Evolutionary conservation across 2,888 invertebrate species (phyloP).

Genomic region (Tetropium fuscum): DNA sequence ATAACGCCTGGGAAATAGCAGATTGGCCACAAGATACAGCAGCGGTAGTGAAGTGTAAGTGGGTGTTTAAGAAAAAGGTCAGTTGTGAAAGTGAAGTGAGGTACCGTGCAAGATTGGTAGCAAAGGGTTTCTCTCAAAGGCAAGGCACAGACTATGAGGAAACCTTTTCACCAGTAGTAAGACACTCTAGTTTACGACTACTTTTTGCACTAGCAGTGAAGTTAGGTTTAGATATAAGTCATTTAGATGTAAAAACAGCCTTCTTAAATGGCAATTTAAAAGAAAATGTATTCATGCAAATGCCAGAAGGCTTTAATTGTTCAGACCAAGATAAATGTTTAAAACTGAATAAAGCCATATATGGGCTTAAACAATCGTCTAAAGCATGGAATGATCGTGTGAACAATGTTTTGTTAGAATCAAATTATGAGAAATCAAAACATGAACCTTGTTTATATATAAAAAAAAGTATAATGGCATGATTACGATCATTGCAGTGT

Average conservation of each 20-base stretch:
- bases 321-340: slow-evolving; percentile 31
- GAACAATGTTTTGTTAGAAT: slow-evolving; percentile 16
- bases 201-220: slow-evolving; percentile 41
- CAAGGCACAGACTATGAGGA: slow-evolving; percentile 37
- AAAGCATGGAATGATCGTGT: slow-evolving; percentile 36
- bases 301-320: slow-evolving; percentile 37
- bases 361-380: slow-evolving; percentile 35
- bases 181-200: slow-evolving; percentile 37
- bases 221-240: slow-evolving; percentile 37
- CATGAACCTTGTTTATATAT: slow-evolving; percentile 34
- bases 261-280: slow-evolving; percentile 36
- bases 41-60: slow-evolving; percentile 49
- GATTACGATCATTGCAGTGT: slow-evolving; percentile 24
- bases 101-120: slow-evolving; percentile 41
- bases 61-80: slow-evolving; percentile 48
- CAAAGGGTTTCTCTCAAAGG: slow-evolving; percentile 42
- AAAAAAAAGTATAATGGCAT: slow-evolving; percentile 12
- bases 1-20: slow-evolving; percentile 39
- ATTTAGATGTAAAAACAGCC: slow-evolving; percentile 39
- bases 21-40: not conserved
- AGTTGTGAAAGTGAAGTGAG: slow-evolving; percentile 39
- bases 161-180: slow-evolving; percentile 25
- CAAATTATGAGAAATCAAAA: slow-evolving; percentile 27
- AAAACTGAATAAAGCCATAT: slow-evolving; percentile 35
- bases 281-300: slow-evolving; percentile 36